These are phyloP conservation scores for Tetramorium parvispinum DNA, from an alignment of 1,140 invertebrate species.

Conservation along the genomic window DNA sequence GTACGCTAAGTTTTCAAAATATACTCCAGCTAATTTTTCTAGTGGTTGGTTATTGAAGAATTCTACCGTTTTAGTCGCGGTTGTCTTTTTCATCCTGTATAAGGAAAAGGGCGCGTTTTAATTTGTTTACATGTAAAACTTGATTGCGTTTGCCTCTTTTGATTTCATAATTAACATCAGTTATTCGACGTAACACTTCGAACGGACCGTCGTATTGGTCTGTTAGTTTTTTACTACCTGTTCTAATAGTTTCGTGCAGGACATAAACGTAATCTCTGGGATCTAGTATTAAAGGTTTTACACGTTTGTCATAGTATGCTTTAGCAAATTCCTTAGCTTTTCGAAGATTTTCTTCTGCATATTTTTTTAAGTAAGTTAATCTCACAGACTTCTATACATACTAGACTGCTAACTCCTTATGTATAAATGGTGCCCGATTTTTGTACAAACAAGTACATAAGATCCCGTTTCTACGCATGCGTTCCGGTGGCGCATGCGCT, in stretches of 20 bases:
- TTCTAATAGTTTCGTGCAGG: not conserved
- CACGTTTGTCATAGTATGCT: not conserved
- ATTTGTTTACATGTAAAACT: not conserved
- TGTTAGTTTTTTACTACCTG: not conserved
- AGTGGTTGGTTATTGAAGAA: no score
- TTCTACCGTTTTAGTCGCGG: no score
- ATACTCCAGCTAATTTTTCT: no score
- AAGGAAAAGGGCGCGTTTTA: not conserved
- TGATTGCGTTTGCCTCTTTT: not conserved
- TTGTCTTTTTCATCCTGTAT: not conserved
- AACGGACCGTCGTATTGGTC: not conserved
- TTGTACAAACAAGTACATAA: no score
- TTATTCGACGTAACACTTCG: not conserved
- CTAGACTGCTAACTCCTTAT: no score
- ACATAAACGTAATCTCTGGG: not conserved
- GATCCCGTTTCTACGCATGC: no score
- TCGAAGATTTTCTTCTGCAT: not conserved
- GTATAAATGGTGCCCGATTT: no score
- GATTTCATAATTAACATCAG: not conserved
- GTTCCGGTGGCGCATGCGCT: no score
- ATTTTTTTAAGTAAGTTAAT: not conserved
- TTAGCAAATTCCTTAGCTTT: not conserved
- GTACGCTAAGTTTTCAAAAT: no score
- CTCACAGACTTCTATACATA: no score
- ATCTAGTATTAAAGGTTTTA: conserved; percentile 14